A percentile compares a stretch with the other conserved stretches of the same genome.
Evolutionary conservation across 2,888 invertebrate species (phyloP).

Genomic region (Cryptus armator): DNA sequence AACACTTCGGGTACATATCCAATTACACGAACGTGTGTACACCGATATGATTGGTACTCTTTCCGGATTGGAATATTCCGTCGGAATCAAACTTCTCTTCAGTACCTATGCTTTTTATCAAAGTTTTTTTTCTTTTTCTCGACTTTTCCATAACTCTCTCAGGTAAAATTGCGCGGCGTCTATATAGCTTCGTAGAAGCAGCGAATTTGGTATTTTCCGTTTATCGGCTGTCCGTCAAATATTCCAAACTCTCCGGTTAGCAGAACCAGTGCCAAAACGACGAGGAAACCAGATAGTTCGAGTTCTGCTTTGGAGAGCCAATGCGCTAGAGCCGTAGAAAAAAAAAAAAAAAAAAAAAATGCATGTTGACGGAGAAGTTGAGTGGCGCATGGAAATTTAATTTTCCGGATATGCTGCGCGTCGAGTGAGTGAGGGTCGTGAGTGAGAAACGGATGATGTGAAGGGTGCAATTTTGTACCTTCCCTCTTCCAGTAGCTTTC

Average conservation of each 20-base stretch:
- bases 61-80: background rate
- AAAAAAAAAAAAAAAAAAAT: slow-evolving; percentile 30
- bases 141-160: background rate
- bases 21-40: background rate
- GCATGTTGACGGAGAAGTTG: slow-evolving; percentile 46
- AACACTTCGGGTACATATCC: background rate
- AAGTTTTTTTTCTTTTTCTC: slow-evolving; percentile 1
- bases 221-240: slow-evolving; percentile 64
- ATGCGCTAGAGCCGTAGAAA: slow-evolving; percentile 1
- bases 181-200: slow-evolving; percentile 9
- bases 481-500: background rate
- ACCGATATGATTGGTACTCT: background rate
- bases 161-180: slow-evolving; percentile 42
- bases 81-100: background rate
- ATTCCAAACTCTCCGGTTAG: slow-evolving; percentile 18
- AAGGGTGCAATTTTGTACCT: background rate
- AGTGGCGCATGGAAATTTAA: slow-evolving; percentile 59
- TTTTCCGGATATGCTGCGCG: slow-evolving; percentile 56
- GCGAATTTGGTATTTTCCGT: slow-evolving; percentile 36
- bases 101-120: background rate
- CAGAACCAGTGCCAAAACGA: background rate
- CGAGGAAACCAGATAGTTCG: slow-evolving; percentile 1
- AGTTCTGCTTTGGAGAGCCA: slow-evolving; percentile 25
- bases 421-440: slow-evolving; percentile 17
- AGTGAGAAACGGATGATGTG: slow-evolving; percentile 31